Evolutionary conservation across 2,797 vertebrate genomes (phyloP).

Genomic region (Sus cebifrons): DNA sequence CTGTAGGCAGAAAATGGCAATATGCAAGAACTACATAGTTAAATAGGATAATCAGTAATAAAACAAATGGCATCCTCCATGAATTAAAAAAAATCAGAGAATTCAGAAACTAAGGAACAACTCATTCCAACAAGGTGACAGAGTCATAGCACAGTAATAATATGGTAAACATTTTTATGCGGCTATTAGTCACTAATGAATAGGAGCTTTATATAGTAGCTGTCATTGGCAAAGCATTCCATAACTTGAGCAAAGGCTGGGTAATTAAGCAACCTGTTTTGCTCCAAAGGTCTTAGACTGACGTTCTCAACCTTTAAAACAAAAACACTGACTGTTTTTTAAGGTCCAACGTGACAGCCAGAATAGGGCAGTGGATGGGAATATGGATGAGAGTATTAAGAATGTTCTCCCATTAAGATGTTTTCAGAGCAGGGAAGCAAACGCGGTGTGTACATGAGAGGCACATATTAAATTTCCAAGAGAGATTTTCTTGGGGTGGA

Average conservation of each 20-base stretch:
- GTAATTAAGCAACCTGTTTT: constrained; percentile 63
- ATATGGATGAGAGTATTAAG: neutral
- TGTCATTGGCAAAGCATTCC: constrained; percentile 70
- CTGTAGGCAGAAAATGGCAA: neutral
- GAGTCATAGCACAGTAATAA: neutral
- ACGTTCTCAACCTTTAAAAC: constrained; percentile 42
- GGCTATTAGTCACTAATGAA: constrained; percentile 77
- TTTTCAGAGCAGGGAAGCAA: neutral
- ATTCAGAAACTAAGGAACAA: neutral
- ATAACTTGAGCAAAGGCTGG: constrained; percentile 58
- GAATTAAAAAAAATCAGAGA: neutral
- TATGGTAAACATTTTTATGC: neutral
- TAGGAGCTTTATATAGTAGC: constrained; percentile 55
- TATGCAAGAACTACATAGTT: constrained; percentile 1
- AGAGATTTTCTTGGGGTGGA: neutral
- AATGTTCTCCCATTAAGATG: neutral
- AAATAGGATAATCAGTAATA: neutral
- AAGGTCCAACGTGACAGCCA: neutral
- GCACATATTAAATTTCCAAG: neutral
- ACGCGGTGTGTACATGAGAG: neutral
- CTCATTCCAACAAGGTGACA: neutral
- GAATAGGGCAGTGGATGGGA: neutral
- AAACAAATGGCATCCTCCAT: neutral
- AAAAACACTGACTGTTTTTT: neutral
- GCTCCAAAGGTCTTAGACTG: constrained; percentile 41